Percentiles rank a stretch among this genome's conserved stretches.
These are phyloP conservation scores for Arothron firmamentum DNA, from an alignment of 2,113 vertebrate species.

Conservation along the genomic window DNA sequence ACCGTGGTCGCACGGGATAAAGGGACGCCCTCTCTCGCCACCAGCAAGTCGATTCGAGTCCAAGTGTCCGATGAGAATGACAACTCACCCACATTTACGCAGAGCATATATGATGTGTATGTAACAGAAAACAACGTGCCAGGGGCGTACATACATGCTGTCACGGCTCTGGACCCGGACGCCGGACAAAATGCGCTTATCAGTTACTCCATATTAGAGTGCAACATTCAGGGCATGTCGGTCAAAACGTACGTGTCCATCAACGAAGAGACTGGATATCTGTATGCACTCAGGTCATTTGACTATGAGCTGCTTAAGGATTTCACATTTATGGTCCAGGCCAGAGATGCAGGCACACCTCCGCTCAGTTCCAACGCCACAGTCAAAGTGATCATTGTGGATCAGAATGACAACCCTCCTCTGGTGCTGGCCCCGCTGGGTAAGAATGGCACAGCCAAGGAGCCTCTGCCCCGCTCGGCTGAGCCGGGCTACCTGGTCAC, in stretches of 20 bases:
- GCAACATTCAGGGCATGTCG: conserved; percentile 96
- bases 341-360: conserved; percentile 81
- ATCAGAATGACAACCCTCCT: conserved; percentile 95
- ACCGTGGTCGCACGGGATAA: conserved; percentile 89
- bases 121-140: conserved; percentile 98
- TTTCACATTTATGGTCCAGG: conserved; percentile 91
- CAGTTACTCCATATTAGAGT: conserved; percentile 90
- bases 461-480: conserved; percentile 86
- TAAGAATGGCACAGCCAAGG: conserved; percentile 88
- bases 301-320: conserved; percentile 96
- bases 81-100: conserved; percentile 91
- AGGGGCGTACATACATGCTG: conserved; percentile 94
- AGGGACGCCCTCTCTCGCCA: conserved; percentile 84
- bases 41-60: conserved; percentile 90
- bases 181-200: conserved; percentile 88
- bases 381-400: conserved; percentile 87
- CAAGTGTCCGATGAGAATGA: conserved; percentile 95
- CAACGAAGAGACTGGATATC: conserved; percentile 94
- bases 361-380: conserved; percentile 87
- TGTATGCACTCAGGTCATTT: conserved; percentile 93
- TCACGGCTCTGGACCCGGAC: conserved; percentile 90
- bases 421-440: conserved; percentile 86
- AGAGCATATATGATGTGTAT: conserved; percentile 88
- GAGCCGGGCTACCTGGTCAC: conserved; percentile 93
- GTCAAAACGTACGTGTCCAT: conserved; percentile 98